Conservation (phyloP, 2,113 vertebrate genomes). For the Pterocles orientalis region DNA sequence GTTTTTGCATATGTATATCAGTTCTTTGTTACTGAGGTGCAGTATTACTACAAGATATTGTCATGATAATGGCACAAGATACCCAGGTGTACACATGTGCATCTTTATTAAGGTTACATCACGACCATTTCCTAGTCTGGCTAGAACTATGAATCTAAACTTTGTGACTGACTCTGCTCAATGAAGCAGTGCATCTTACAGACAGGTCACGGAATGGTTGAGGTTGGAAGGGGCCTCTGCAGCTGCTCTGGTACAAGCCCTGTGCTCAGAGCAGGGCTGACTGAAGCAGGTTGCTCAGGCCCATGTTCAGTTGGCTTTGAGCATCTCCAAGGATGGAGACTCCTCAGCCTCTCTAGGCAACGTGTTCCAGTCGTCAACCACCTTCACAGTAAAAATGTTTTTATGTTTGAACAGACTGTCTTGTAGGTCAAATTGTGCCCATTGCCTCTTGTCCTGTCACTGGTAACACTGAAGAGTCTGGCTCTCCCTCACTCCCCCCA, state of each 20-base stretch:
- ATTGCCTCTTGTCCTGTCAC: background rate
- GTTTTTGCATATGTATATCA: fast-evolving
- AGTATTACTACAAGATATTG: background rate
- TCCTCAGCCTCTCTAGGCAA: background rate
- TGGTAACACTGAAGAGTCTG: background rate
- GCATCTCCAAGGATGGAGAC: background rate
- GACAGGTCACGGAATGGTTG: background rate
- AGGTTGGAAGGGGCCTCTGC: background rate
- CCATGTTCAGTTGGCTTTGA: background rate
- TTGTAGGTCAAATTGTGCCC: background rate
- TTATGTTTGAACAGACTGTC: background rate
- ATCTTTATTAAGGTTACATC: background rate
- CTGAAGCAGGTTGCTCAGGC: background rate
- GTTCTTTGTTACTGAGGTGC: background rate
- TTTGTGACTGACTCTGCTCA: background rate
- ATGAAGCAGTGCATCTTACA: background rate
- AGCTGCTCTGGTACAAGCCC: background rate
- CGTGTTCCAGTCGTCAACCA: background rate
- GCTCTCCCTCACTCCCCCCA: background rate
- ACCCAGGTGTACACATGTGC: background rate
- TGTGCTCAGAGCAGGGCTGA: background rate
- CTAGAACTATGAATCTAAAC: background rate
- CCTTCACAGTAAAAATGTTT: background rate
- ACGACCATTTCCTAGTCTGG: background rate
- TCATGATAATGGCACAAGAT: background rate